phyloP scores from a whole-genome alignment of 23 tunicate genomes.

The Halocynthia roretzi region DNA sequence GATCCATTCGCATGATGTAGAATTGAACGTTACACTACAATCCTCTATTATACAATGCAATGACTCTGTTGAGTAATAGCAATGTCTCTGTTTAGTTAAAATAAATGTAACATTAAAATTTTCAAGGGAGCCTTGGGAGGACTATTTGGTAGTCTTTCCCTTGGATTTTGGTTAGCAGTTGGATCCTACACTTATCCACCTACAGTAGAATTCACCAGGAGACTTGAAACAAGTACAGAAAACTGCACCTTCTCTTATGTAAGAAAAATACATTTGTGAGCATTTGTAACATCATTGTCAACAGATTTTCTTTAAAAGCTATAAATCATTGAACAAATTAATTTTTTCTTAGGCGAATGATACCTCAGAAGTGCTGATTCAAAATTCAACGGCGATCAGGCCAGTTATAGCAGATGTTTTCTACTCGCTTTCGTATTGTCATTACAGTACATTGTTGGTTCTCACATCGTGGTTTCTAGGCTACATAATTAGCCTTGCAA shows the following conservation, averaged over 20 bases:
- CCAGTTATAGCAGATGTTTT: slow-evolving; percentile 24
- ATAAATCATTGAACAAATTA: neutral
- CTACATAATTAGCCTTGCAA: slow-evolving; percentile 24
- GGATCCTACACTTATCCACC: slow-evolving; percentile 60
- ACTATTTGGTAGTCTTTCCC: slow-evolving; percentile 29
- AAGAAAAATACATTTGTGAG: neutral
- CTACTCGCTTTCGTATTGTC: slow-evolving; percentile 59
- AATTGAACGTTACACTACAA: neutral
- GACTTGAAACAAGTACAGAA: slow-evolving; percentile 23
- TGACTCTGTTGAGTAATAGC: too few relatives aligned
- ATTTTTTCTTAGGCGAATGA: neutral
- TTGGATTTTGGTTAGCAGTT: slow-evolving; percentile 56
- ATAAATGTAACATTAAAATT: neutral
- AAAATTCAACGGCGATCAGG: neutral
- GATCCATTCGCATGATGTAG: neutral
- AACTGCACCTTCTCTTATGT: slow-evolving; percentile 14
- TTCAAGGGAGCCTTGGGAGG: slow-evolving; percentile 59
- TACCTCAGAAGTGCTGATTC: neutral
- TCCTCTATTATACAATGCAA: neutral
- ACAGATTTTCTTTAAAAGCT: neutral
- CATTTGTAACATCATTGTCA: neutral
- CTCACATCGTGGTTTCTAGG: slow-evolving; percentile 35
- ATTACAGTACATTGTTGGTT: slow-evolving; percentile 39
- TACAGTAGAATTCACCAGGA: slow-evolving; percentile 35
- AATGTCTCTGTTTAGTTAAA: too few relatives aligned